Evolutionary conservation across 1,140 invertebrate genomes (phyloP).

Genomic region (Antheraea pernyi): DNA sequence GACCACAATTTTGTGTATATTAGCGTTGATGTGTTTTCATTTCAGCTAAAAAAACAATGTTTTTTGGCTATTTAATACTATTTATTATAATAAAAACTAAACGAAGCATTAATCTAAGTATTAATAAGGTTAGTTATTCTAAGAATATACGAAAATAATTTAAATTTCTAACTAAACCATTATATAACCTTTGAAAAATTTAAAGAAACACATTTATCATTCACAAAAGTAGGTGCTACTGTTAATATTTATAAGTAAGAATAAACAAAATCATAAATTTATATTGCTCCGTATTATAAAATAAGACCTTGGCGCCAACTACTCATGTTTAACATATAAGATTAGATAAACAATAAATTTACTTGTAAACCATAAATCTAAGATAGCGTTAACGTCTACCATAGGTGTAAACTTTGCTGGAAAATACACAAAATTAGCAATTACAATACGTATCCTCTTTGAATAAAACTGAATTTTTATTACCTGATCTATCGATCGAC

Average conservation of each 20-base stretch:
- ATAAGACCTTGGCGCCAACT: not conserved
- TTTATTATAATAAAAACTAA: not conserved
- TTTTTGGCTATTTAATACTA: not conserved
- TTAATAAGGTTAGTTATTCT: no score
- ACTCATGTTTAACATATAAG: slow-evolving; percentile 1
- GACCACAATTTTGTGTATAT: not conserved
- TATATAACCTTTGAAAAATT: not conserved
- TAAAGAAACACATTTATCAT: not conserved
- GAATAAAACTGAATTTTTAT: slow-evolving; percentile 52
- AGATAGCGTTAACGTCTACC: not conserved
- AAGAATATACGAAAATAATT: not conserved
- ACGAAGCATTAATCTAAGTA: no score
- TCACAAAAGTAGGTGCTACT: not conserved
- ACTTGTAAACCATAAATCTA: not conserved
- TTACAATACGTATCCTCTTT: slow-evolving; percentile 53
- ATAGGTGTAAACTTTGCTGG: slow-evolving; percentile 5
- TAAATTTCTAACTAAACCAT: not conserved
- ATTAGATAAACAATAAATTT: not conserved
- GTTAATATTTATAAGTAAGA: no score
- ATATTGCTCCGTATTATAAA: not conserved
- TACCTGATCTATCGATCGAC: slow-evolving; percentile 25
- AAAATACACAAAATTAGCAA: slow-evolving; percentile 33
- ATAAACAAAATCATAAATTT: not conserved
- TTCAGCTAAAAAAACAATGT: not conserved
- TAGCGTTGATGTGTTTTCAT: not conserved